Evolutionary conservation across 2,888 invertebrate species (phyloP), one percentile per base, ranked within the genome.

Genomic region (Epirrhoe alternata): DNA sequence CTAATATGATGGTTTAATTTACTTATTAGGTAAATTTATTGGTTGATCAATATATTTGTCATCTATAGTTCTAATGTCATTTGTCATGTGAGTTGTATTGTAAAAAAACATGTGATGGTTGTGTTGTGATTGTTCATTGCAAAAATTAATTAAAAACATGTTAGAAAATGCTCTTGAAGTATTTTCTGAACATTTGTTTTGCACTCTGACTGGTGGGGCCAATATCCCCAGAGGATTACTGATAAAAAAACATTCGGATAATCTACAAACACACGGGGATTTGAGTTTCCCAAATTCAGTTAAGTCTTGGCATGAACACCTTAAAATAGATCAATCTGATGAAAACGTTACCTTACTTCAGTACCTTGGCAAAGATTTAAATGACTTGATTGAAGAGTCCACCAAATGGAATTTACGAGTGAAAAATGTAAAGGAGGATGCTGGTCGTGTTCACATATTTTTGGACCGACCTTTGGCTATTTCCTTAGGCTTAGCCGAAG

Each of bases 201-300:
- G 63, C 1, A 87, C 75, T 72, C 45, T 91, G 66, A 77, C 84
- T 8, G 78, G 79, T 3, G 70, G 80, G 50, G 68, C 69, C 6
- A 76, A 77, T 54, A 68, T 67, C 47, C 55, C 61, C 6, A 79
- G 76, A 65, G 82, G 84, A 61, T 76, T 86, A 57, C 76, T 92
- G 65, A 76, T 96, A 45, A 95, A 95, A 84, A 93, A 93, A 77
- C 95, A 96, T 77, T 90, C 85, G 0, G 94, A 94, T 71, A 94
- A 95, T 72, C 83, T 96, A 6, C 80, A 87, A 61, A 80, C 82
- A 45, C 83, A 91, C 51, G 96, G 96, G 7, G 97, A 97, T 70
- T 85, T 96, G 5, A 95, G 95, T 87, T 95, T 96, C 84, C 94
- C 95, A 8, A 84, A 90, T 64, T 90, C 89, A 55, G 76, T 93